phyloP scores from a whole-genome alignment of 2,888 invertebrate species.

The Lomographa bimaculata region DNA sequence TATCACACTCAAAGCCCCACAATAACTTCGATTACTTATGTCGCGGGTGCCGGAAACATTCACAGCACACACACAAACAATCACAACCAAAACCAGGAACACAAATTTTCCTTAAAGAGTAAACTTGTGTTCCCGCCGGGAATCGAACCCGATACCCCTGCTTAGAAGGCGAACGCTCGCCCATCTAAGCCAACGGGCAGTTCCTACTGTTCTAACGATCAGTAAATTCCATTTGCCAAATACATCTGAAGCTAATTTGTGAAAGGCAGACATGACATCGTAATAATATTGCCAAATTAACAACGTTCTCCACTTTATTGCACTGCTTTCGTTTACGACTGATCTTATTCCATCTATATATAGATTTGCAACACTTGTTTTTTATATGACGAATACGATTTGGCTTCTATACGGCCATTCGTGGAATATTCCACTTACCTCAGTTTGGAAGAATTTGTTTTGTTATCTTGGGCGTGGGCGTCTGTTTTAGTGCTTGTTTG shows the following conservation, averaged over 20 bases:
- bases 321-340: constrained; percentile 19
- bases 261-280: constrained; percentile 17
- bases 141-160: too few relatives aligned
- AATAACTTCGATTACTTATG: too few relatives aligned
- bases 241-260: constrained; percentile 16
- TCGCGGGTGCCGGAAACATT: too few relatives aligned
- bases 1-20: too few relatives aligned
- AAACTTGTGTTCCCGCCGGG: too few relatives aligned
- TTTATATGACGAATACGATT: constrained; percentile 20
- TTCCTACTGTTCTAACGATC: constrained; percentile 1
- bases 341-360: constrained; percentile 12
- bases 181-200: too few relatives aligned
- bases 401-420: constrained; percentile 9
- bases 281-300: constrained; percentile 16
- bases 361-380: constrained; percentile 18
- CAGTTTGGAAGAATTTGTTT: constrained; percentile 16
- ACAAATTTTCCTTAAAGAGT: too few relatives aligned
- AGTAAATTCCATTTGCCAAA: constrained; percentile 10
- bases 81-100: too few relatives aligned
- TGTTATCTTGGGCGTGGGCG: constrained; percentile 16
- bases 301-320: constrained; percentile 17
- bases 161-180: too few relatives aligned
- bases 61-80: too few relatives aligned
- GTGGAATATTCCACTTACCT: constrained; percentile 15
- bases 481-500: neutral